Evolutionary conservation across 2,888 invertebrate genomes (phyloP), one percentile per base, ranked within the genome.

Genomic region (Atrina japonica): DNA sequence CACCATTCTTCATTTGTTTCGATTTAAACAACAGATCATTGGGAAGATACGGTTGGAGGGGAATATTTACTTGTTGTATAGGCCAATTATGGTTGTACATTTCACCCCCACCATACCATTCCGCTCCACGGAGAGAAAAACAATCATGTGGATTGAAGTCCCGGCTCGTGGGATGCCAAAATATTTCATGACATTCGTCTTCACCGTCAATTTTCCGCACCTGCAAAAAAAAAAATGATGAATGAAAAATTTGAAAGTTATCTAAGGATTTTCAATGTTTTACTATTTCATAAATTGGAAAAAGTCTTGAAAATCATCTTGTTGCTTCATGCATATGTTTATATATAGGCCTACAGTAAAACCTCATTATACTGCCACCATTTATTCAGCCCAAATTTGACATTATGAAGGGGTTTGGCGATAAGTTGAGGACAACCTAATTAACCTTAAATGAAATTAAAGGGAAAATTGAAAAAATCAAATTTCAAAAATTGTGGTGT

Each of bases 91-190:
- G 93, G 81, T 94, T 94, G 30, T 75, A 92, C 30, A 95, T 94
- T 76, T 96, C 95, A 0, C 96, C 96, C 0, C 95, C 96, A 0
- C 97, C 97, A 85, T 95, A 94, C 95, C 95, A 95, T 83, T 94
- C 92, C 25, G 82, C 74, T 23, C 63, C 59, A 16, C 75, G 58
- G 43, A 82, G n/a, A 16, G 80, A 76, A 45, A 82, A 77, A 61
- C 83, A 83, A 25, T 79, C 78, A 49, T 82, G 71, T 40, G 82
- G 81, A 16, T 63, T 71, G 53, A 76, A 77, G 55, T 74, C 71
- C 14, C 71, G 66, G 49, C 66, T 76, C 6, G 71, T 59, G 56
- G 83, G 71, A 27, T 70, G 73, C 83, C 83, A 83, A 21, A 53
- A 68, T 9, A 83, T 64, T 23, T 67, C 60, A 23, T 81, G 78